Evolutionary conservation across 92 coral and sea anemone genomes (phyloP).

Genomic region (Actinostola sp.): DNA sequence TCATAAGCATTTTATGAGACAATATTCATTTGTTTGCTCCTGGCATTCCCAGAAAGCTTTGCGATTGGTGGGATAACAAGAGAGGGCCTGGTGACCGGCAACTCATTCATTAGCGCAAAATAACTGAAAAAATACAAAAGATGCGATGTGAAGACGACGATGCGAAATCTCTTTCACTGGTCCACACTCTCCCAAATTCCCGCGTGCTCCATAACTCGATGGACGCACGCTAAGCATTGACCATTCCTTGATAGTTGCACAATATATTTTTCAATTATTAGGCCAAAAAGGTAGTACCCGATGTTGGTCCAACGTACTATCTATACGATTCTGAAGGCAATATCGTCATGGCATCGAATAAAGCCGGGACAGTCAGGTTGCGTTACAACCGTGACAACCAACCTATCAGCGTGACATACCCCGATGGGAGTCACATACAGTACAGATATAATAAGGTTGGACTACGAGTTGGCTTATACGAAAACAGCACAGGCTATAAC

Average conservation of each 20-base stretch:
- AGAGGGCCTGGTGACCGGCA: too few relatives aligned
- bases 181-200: not conserved
- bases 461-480: slow-evolving; percentile 57
- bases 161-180: too few relatives aligned
- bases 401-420: slow-evolving; percentile 61
- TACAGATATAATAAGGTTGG: slow-evolving; percentile 57
- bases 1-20: too few relatives aligned
- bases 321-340: slow-evolving; percentile 58
- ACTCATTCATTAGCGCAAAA: too few relatives aligned
- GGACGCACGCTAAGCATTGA: too few relatives aligned
- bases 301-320: slow-evolving; percentile 58
- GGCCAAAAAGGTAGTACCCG: slow-evolving; percentile 60
- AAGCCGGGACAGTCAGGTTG: slow-evolving; percentile 49
- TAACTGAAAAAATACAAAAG: too few relatives aligned
- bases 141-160: too few relatives aligned
- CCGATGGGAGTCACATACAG: slow-evolving; percentile 47
- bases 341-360: slow-evolving; percentile 65
- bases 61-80: too few relatives aligned
- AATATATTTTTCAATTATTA: not conserved
- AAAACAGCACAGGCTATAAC: slow-evolving; percentile 41
- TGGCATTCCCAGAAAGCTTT: too few relatives aligned
- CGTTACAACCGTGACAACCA: slow-evolving; percentile 50
- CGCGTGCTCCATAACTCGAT: too few relatives aligned
- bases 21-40: too few relatives aligned
- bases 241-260: not conserved